These are phyloP conservation scores for Eulemur mongoz DNA, from an alignment of 2,797 vertebrate species.

Conservation along the genomic window DNA sequence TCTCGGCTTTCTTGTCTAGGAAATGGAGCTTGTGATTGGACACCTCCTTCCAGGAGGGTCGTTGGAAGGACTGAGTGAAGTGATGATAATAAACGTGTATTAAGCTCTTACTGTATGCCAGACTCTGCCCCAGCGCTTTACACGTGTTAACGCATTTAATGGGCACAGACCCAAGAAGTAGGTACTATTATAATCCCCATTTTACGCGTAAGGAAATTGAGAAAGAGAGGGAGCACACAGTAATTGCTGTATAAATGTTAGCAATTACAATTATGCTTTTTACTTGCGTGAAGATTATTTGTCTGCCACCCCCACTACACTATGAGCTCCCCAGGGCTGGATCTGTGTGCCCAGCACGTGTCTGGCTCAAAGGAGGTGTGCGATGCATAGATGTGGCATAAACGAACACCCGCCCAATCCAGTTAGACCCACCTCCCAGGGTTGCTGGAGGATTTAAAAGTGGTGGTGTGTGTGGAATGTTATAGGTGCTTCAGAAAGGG, in stretches of 20 bases:
- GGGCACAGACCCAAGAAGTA: neutral
- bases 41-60: neutral
- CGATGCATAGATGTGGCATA: neutral
- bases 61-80: neutral
- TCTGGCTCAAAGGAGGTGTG: neutral
- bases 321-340: neutral
- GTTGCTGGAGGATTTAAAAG: neutral
- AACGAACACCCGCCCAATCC: neutral
- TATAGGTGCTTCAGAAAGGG: neutral
- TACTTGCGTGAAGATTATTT: conserved; percentile 56
- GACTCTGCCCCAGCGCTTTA: neutral
- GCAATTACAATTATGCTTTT: conserved; percentile 55
- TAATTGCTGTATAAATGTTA: conserved; percentile 61
- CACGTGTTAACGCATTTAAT: neutral
- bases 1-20: neutral
- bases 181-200: conserved; percentile 6
- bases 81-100: neutral
- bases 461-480: neutral
- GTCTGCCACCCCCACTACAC: neutral
- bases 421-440: neutral
- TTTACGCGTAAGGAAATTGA: conserved; percentile 43
- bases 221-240: neutral
- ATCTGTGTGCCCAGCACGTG: neutral
- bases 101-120: neutral
- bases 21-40: conserved; percentile 11